Evolutionary conservation across 2,113 vertebrate genomes (phyloP).

Genomic region (Hippoglossus stenolepis): DNA sequence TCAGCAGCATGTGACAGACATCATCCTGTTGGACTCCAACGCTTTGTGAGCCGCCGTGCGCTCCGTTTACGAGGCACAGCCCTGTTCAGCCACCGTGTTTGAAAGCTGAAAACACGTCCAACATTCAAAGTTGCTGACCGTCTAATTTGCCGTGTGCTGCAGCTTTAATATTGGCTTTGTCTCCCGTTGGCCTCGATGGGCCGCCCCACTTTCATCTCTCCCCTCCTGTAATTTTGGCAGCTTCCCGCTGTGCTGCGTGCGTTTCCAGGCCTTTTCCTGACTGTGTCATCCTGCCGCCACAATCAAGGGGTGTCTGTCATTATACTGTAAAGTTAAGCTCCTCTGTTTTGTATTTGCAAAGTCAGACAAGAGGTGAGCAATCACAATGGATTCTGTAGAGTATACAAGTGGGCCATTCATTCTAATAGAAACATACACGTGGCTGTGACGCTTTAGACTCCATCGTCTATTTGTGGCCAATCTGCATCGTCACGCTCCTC

Average conservation of each 20-base stretch:
- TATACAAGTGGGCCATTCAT: neutral
- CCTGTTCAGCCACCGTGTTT: slow-evolving; percentile 7
- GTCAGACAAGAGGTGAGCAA: slow-evolving; percentile 14
- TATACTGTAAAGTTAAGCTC: slow-evolving; percentile 37
- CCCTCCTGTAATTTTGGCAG: slow-evolving; percentile 68
- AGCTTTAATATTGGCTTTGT: slow-evolving; percentile 49
- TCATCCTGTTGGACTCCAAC: neutral
- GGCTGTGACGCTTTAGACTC: neutral
- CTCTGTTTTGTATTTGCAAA: slow-evolving; percentile 32
- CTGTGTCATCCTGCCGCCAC: slow-evolving; percentile 36
- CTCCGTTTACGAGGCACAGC: slow-evolving; percentile 9
- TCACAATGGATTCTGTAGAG: neutral
- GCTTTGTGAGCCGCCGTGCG: neutral
- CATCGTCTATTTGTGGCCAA: neutral
- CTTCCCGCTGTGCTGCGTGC: slow-evolving; percentile 56
- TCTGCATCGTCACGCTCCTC: neutral
- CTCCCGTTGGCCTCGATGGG: slow-evolving; percentile 28
- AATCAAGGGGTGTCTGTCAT: slow-evolving; percentile 53
- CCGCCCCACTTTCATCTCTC: slow-evolving; percentile 59
- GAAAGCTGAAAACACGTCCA: slow-evolving; percentile 33
- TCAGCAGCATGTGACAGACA: neutral
- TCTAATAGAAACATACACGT: neutral
- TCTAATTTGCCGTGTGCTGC: slow-evolving; percentile 33
- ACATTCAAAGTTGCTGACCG: neutral
- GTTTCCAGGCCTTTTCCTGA: slow-evolving; percentile 60